Evolutionary conservation across 2,797 vertebrate genomes (phyloP), one percentile per base, ranked within the genome.

Genomic region (Sphaeramia orbicularis): DNA sequence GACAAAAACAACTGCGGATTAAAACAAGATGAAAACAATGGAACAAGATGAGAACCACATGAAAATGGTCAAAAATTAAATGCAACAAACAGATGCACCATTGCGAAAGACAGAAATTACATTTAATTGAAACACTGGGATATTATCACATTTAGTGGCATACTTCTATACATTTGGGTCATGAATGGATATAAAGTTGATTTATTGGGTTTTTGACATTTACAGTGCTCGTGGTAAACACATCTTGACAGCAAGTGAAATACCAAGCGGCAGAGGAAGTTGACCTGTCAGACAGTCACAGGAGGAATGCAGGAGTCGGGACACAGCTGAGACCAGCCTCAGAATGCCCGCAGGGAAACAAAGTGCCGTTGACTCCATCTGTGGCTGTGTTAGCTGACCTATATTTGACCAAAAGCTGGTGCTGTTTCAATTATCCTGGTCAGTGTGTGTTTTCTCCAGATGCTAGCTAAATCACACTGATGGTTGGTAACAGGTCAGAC

Each of bases 361-460:
- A 73, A 71, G 64, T 43, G 14, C 71, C 2, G 16, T 47, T 6
- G 15, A 40, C 63, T 78, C 21, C 27, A n/a, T 70, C 53, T 4
- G 6, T 42, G 27, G 64, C 38, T 24, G 18, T 2, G 41, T 53
- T 30, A 53, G 38, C 42, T 70, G 63, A 84, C 60, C 68, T 61
- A 24, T 40, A 30, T 47, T 55, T 79, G 78, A 85, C 48, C n/a
- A 60, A 67, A 50, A 6, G 6, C 58, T 38, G 35, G 38, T 64
- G 44, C 50, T 61, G 10, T 77, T 79, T 82, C 56, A 74, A n/a
- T 81, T 65, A 78, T 37, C 24, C 19, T 32, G 35, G 51, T 36
- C 24, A 40, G 14, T 19, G 41, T 45, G 21, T 52, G 40, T 49
- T 72, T 67, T 69, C 43, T 38, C 44, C 50, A 61, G 58, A n/a